These are phyloP conservation scores for Autographa gamma DNA, from an alignment of 2,888 invertebrate genomes.

Conservation along the genomic window DNA sequence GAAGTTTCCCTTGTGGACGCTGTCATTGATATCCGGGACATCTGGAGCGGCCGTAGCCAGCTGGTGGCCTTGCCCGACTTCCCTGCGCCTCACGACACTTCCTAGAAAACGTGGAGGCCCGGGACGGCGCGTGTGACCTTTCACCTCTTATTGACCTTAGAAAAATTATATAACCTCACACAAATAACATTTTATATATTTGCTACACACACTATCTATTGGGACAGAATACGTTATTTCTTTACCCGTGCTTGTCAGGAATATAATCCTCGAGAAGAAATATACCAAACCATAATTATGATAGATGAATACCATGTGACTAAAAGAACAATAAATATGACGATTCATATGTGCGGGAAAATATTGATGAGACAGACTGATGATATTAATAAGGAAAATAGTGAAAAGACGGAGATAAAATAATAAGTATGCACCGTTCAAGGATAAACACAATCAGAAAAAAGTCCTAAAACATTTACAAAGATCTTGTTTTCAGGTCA, in stretches of 20 bases:
- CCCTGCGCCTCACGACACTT: constrained; percentile 56
- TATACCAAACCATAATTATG: neutral
- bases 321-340: neutral
- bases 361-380: too few species aligned
- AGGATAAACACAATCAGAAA: too few species aligned
- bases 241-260: neutral
- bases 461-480: too few species aligned
- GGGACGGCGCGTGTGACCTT: constrained; percentile 70
- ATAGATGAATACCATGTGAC: neutral
- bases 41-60: constrained; percentile 59
- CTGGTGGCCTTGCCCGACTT: constrained; percentile 78
- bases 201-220: neutral
- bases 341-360: neutral
- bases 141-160: constrained; percentile 62
- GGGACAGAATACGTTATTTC: constrained; percentile 1
- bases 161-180: neutral
- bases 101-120: constrained; percentile 34
- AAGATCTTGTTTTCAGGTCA: too few species aligned
- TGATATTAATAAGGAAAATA: neutral
- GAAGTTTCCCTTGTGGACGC: constrained; percentile 43
- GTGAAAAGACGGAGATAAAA: neutral
- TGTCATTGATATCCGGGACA: constrained; percentile 75
- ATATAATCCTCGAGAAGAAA: neutral
- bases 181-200: neutral
- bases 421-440: neutral